Percentiles rank a stretch among this genome's conserved stretches.
Evolutionary conservation across 92 coral and sea anemone species (phyloP).

Genomic region (Porites lobata): DNA sequence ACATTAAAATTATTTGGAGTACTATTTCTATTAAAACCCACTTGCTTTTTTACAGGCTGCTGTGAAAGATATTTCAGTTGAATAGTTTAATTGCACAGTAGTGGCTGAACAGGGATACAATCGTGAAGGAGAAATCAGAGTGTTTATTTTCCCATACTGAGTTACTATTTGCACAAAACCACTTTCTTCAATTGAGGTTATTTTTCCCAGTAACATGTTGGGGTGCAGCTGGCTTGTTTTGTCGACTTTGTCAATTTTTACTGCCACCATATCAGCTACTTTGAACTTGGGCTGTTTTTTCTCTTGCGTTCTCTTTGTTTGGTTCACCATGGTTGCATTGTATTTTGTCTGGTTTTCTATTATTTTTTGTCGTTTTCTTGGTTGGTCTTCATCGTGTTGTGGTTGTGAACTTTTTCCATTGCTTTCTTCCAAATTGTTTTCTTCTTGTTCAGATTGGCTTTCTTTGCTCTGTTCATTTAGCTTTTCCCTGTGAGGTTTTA

Average conservation of each 20-base stretch:
- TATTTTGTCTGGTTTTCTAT: slow-evolving; percentile 55
- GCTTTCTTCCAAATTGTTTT: slow-evolving; percentile 34
- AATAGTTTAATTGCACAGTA: slow-evolving; percentile 37
- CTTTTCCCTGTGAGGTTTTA: slow-evolving; percentile 43
- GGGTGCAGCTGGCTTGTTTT: slow-evolving; percentile 59
- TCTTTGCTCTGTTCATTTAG: slow-evolving; percentile 8
- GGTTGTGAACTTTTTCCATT: slow-evolving; percentile 24
- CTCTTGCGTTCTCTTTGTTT: slow-evolving; percentile 53
- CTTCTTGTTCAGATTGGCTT: slow-evolving; percentile 40
- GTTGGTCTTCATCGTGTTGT: slow-evolving; percentile 24
- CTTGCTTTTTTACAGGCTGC: slow-evolving; percentile 55
- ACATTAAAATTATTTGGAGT: too few species aligned
- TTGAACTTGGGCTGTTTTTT: slow-evolving; percentile 48
- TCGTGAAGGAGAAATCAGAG: slow-evolving; percentile 37
- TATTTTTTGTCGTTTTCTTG: slow-evolving; percentile 43
- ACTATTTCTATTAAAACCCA: slow-evolving; percentile 19
- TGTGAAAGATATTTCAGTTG: slow-evolving; percentile 32
- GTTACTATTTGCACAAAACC: slow-evolving; percentile 54
- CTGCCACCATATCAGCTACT: slow-evolving; percentile 51
- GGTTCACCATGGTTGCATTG: slow-evolving; percentile 49
- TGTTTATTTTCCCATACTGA: slow-evolving; percentile 48
- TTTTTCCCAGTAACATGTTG: slow-evolving; percentile 56
- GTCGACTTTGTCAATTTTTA: slow-evolving; percentile 52
- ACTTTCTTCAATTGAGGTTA: slow-evolving; percentile 28
- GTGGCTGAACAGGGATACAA: slow-evolving; percentile 43